Evolutionary conservation across 2,113 vertebrate species (phyloP).

Genomic region (Pipa parva): DNA sequence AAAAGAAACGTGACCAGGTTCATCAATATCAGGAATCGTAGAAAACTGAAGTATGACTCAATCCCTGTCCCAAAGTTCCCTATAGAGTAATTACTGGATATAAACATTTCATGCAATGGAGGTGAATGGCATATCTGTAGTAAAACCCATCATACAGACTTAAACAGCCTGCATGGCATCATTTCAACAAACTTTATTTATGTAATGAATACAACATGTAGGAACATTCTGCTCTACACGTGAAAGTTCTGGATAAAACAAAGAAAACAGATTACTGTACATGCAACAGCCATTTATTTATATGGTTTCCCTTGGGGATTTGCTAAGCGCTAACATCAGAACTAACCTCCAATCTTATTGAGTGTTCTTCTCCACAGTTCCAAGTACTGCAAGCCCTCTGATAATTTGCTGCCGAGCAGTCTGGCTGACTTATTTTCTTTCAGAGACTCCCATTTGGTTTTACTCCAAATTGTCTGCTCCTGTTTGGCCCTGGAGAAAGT

Average conservation of each 20-base stretch:
- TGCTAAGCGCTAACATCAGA: too few species aligned
- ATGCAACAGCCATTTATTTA: too few species aligned
- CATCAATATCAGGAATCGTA: constrained; percentile 78
- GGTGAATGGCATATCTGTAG: too few species aligned
- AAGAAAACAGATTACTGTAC: too few species aligned
- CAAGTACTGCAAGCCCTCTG: constrained; percentile 45
- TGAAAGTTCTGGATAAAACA: too few species aligned
- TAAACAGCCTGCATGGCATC: too few species aligned
- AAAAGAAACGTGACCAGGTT: constrained; percentile 72
- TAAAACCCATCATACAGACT: too few species aligned
- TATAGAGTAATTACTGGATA: constrained; percentile 46
- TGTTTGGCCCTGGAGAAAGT: constrained; percentile 57
- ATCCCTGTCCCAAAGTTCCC: constrained; percentile 84
- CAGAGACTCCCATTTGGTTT: constrained; percentile 57
- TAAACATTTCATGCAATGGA: not conserved
- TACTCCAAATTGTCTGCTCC: constrained; percentile 53
- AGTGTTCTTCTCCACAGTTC: constrained; percentile 60
- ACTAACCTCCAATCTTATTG: constrained; percentile 67
- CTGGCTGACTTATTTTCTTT: constrained; percentile 44
- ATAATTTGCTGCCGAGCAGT: constrained; percentile 40
- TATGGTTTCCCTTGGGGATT: too few species aligned
- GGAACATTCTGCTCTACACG: too few species aligned
- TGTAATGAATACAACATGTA: too few species aligned
- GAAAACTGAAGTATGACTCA: constrained; percentile 75
- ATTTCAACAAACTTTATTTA: too few species aligned